phyloP scores from a whole-genome alignment of 2,888 invertebrate species.

The Amphimallon solstitiale region DNA sequence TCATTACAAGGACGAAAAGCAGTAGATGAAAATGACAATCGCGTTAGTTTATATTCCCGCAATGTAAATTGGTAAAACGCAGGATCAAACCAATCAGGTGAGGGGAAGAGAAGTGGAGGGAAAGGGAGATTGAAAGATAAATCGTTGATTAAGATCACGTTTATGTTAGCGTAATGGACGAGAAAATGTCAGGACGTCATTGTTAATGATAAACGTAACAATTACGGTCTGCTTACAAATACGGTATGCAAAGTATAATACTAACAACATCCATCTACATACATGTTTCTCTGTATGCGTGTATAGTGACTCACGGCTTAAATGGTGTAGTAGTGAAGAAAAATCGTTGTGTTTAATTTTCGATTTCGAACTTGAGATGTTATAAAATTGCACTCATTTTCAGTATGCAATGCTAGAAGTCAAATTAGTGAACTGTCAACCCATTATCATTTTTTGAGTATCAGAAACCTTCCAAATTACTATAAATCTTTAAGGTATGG shows the following conservation, averaged over 20 bases:
- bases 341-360: too few species aligned
- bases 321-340: too few species aligned
- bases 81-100: neutral
- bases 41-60: constrained; percentile 2
- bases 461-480: too few species aligned
- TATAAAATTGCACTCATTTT: too few species aligned
- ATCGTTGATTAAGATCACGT: constrained; percentile 25
- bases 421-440: too few species aligned
- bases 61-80: constrained; percentile 2
- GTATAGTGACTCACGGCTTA: too few species aligned
- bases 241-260: neutral
- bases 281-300: neutral
- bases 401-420: too few species aligned
- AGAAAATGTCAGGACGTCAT: constrained; percentile 30
- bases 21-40: constrained; percentile 18
- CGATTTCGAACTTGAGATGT: too few species aligned
- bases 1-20: too few species aligned
- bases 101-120: too few species aligned
- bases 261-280: neutral
- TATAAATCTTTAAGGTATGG: too few species aligned
- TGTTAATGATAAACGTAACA: constrained; percentile 20
- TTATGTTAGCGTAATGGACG: constrained; percentile 8
- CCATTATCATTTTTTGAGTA: too few species aligned
- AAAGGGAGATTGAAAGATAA: constrained; percentile 1
- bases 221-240: constrained; percentile 11